Conservation (phyloP, 2,797 vertebrate species). For the Adelosebastes latens region DNA sequence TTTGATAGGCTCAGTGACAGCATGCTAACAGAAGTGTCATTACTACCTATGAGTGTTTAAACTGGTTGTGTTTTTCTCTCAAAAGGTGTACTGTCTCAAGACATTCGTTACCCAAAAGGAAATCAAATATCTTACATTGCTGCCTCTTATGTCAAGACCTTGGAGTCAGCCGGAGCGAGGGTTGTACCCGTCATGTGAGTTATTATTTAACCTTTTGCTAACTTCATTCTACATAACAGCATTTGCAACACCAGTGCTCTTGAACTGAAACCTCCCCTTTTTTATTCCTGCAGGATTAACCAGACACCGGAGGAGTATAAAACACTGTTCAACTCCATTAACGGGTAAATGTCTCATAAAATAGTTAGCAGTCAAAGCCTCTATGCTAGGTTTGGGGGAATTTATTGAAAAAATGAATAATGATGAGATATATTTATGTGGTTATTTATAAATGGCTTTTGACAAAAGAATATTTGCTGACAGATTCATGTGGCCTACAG, state of each 20-base stretch:
- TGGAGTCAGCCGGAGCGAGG: constrained; percentile 93
- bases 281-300: constrained; percentile 81
- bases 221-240: not conserved
- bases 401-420: not conserved
- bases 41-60: not conserved
- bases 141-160: constrained; percentile 92
- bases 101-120: constrained; percentile 37
- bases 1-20: not conserved
- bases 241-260: not conserved
- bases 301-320: constrained; percentile 83
- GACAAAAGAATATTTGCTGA: not conserved
- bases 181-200: constrained; percentile 91
- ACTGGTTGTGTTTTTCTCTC: not conserved
- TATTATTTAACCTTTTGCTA: not conserved
- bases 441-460: no score
- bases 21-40: not conserved
- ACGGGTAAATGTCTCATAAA: constrained; percentile 83
- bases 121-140: constrained; percentile 86
- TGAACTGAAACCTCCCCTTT: not conserved
- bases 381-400: no score
- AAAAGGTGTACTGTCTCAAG: constrained; percentile 89
- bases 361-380: not conserved
- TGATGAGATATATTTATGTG: not conserved
- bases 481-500: no score
- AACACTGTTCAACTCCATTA: constrained; percentile 88